Evolutionary conservation across 2,888 invertebrate species (phyloP).

Genomic region (Heliothis peltigera): DNA sequence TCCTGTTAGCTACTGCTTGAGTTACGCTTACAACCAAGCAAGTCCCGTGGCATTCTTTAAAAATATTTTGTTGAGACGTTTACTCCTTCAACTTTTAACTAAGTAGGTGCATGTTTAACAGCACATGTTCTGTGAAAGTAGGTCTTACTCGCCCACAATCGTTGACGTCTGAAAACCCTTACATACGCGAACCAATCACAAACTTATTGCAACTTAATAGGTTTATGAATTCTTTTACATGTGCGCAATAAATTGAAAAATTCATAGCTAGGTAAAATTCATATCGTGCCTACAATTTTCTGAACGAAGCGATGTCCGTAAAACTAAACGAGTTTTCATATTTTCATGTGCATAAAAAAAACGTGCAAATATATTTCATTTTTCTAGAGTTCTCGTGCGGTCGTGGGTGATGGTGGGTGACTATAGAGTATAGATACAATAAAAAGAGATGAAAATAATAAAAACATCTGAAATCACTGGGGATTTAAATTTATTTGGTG

Average conservation of each 20-base stretch:
- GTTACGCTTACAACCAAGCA: not conserved
- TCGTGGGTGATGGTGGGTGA: too few species aligned
- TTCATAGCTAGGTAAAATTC: conserved; percentile 1
- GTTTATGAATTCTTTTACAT: not conserved
- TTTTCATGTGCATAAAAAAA: not conserved
- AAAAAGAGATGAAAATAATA: too few species aligned
- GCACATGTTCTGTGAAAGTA: conserved; percentile 4
- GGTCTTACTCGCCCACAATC: not conserved
- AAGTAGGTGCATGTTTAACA: conserved; percentile 19
- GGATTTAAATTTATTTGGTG: too few species aligned
- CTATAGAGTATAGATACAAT: too few species aligned
- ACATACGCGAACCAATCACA: not conserved
- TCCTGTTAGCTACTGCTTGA: too few species aligned
- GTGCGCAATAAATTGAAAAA: conserved; percentile 7
- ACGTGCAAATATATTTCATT: not conserved
- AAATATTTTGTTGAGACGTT: conserved; percentile 15
- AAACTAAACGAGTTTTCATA: conserved; percentile 1
- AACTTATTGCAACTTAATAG: not conserved
- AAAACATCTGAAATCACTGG: too few species aligned
- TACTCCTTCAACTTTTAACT: conserved; percentile 39
- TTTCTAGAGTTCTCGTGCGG: not conserved
- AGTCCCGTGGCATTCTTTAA: conserved; percentile 1
- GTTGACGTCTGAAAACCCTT: not conserved
- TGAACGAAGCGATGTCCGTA: not conserved
- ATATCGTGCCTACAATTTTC: not conserved